A percentile compares a stretch with the other conserved stretches of the same genome.
These are phyloP conservation scores for Malacosoma neustria DNA, from an alignment of 2,888 invertebrate genomes.

Conservation along the genomic window DNA sequence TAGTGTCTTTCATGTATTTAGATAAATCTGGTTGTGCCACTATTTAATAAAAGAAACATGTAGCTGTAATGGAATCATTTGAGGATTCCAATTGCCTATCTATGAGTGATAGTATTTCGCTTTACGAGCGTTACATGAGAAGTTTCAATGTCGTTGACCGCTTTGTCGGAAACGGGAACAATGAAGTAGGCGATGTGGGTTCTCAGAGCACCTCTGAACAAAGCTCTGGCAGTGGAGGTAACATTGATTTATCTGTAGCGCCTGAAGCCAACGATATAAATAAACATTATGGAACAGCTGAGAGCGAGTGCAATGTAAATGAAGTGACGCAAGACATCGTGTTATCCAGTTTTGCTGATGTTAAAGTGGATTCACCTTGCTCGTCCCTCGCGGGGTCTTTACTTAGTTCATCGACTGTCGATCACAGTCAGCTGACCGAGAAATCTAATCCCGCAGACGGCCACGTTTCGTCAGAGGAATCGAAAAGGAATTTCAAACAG, in stretches of 20 bases:
- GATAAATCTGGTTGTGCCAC: too few species aligned
- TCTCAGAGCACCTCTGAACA: conserved; percentile 31
- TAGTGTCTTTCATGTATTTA: too few species aligned
- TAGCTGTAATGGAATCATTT: conserved; percentile 63
- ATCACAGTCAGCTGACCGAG: conserved; percentile 43
- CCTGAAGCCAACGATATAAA: conserved; percentile 29
- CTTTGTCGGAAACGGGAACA: conserved; percentile 28
- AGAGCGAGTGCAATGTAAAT: conserved; percentile 30
- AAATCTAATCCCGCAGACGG: conserved; percentile 45
- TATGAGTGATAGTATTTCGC: conserved; percentile 61
- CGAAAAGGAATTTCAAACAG: conserved; percentile 40
- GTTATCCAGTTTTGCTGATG: conserved; percentile 2
- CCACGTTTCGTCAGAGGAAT: conserved; percentile 51
- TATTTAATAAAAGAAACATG: conserved; percentile 23
- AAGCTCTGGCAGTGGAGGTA: conserved; percentile 42
- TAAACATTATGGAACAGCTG: conserved; percentile 36
- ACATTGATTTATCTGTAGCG: conserved; percentile 47
- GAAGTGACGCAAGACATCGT: conserved; percentile 22
- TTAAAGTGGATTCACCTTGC: conserved; percentile 41
- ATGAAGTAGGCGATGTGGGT: conserved; percentile 22
- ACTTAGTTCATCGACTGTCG: conserved; percentile 42
- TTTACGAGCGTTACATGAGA: conserved; percentile 62
- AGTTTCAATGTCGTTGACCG: conserved; percentile 58
- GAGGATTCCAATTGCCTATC: conserved; percentile 65
- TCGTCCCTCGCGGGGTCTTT: conserved; percentile 36